A percentile compares a stretch with the other conserved stretches of the same genome.
These are phyloP conservation scores for Megaceryle torquata DNA, from an alignment of 2,113 vertebrate genomes.

Conservation along the genomic window DNA sequence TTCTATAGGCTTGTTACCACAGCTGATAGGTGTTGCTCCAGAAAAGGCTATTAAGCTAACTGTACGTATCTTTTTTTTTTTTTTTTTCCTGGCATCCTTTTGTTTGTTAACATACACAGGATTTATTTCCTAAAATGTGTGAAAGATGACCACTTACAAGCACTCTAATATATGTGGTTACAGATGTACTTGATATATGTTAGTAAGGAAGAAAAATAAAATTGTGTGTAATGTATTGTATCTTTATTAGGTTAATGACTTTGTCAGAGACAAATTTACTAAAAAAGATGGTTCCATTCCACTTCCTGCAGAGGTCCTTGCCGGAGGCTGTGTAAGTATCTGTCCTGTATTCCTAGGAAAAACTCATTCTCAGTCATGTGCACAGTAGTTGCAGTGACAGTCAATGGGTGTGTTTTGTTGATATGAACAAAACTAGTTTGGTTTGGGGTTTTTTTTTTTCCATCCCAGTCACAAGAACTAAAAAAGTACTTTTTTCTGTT, in stretches of 20 bases:
- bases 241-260: constrained; percentile 90
- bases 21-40: constrained; percentile 94
- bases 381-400: neutral
- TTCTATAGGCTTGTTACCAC: constrained; percentile 90
- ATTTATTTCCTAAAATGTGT: constrained; percentile 47
- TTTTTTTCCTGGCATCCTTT: neutral
- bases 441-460: neutral
- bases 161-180: constrained; percentile 34
- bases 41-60: constrained; percentile 98
- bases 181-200: neutral
- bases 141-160: constrained; percentile 28
- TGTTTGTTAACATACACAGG: neutral
- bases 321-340: constrained; percentile 90
- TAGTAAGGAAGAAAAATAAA: constrained; percentile 22
- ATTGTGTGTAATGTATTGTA: constrained; percentile 46
- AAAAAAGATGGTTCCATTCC: constrained; percentile 83
- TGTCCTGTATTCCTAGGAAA: neutral
- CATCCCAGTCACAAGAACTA: neutral
- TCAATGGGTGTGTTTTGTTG: neutral
- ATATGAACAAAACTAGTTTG: neutral
- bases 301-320: constrained; percentile 85
- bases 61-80: constrained; percentile 81
- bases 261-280: constrained; percentile 96
- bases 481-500: neutral
- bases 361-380: neutral